phyloP scores from a whole-genome alignment of 2,113 vertebrate genomes.

The Scomber colias region DNA sequence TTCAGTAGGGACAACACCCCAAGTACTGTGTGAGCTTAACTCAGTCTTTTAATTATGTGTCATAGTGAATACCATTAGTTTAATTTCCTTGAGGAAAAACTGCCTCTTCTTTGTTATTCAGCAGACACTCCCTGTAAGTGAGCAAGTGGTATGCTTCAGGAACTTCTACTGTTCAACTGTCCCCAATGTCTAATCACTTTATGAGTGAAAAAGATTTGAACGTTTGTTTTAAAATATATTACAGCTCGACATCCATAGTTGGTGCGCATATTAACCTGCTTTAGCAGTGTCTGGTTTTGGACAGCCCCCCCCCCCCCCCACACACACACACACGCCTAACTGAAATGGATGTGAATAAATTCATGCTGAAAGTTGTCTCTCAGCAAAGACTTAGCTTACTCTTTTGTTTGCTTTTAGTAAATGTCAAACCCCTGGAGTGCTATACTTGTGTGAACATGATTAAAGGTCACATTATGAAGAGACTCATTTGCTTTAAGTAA shows the following conservation, averaged over 20 bases:
- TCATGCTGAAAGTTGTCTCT: no score
- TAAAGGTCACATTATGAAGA: not conserved
- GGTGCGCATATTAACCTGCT: not conserved
- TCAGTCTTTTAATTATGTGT: slow-evolving; percentile 19
- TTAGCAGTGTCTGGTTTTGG: not conserved
- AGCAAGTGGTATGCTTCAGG: not conserved
- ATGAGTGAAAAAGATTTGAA: slow-evolving; percentile 1
- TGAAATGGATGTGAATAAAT: not conserved
- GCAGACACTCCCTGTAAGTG: not conserved
- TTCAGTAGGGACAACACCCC: slow-evolving; percentile 1
- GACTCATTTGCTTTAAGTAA: not conserved
- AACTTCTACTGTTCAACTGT: not conserved
- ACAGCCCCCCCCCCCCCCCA: no score
- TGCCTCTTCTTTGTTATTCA: slow-evolving; percentile 9
- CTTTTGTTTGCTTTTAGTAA: no score
- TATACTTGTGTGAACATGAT: no score
- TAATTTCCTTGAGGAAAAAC: slow-evolving; percentile 30
- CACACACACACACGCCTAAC: not conserved
- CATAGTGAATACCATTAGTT: not conserved
- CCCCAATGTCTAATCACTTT: not conserved
- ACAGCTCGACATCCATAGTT: not conserved
- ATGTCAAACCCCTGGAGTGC: no score
- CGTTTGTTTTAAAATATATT: not conserved
- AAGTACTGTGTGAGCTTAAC: not conserved
- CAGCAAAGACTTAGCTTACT: not conserved